phyloP scores from a whole-genome alignment of 2,888 invertebrate species.

The Coremacera marginata region DNA sequence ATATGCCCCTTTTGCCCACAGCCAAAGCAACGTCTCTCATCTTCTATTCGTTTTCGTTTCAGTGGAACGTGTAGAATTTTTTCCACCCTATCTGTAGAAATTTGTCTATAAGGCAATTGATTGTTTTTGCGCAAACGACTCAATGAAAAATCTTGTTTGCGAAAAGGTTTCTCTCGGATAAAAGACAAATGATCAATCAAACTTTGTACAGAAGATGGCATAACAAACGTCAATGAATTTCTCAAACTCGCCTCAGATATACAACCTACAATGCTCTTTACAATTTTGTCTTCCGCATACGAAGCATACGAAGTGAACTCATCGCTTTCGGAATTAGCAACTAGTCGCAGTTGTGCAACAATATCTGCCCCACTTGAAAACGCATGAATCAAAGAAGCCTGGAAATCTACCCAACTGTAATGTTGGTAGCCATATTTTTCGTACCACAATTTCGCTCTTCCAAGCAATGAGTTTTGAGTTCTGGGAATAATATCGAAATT shows the following conservation, averaged over 20 bases:
- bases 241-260: conserved; percentile 34
- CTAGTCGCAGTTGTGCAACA: conserved; percentile 41
- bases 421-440: conserved; percentile 44
- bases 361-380: conserved; percentile 43
- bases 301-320: conserved; percentile 20
- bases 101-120: background rate
- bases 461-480: conserved; percentile 37
- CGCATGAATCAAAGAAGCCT: conserved; percentile 41
- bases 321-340: conserved; percentile 39
- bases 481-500: conserved; percentile 42
- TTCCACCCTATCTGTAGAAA: too few relatives aligned
- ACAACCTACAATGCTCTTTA: background rate
- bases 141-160: conserved; percentile 20
- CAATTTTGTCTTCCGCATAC: conserved; percentile 38
- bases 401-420: conserved; percentile 43
- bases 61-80: background rate
- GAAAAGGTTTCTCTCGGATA: conserved; percentile 19
- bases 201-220: conserved; percentile 34
- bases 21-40: conserved; percentile 33
- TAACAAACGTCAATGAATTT: conserved; percentile 34
- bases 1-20: conserved; percentile 37
- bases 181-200: conserved; percentile 34
- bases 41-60: conserved; percentile 35
- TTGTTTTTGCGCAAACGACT: background rate
- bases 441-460: conserved; percentile 42